phyloP scores from a whole-genome alignment of 2,888 invertebrate species.

The Diplazon laetatorius region DNA sequence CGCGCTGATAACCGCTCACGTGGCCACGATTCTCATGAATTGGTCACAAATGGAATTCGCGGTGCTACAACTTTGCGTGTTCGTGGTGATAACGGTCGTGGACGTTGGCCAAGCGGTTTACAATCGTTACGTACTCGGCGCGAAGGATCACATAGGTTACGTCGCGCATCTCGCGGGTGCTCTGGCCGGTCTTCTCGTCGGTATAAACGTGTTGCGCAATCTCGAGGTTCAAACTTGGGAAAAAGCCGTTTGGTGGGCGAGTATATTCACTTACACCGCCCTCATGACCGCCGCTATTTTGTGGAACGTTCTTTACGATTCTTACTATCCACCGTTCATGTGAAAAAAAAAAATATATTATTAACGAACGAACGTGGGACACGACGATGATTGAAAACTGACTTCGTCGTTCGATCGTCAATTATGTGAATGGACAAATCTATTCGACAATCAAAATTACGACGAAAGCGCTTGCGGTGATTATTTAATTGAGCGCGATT shows the following conservation, averaged over 20 bases:
- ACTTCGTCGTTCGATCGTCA: too few relatives aligned
- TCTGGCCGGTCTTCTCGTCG: slow-evolving; percentile 92
- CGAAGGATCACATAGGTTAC: slow-evolving; percentile 93
- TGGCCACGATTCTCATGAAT: slow-evolving; percentile 96
- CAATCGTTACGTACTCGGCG: slow-evolving; percentile 89
- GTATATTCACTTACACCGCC: slow-evolving; percentile 87
- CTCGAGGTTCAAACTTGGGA: slow-evolving; percentile 92
- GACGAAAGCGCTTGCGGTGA: slow-evolving; percentile 1
- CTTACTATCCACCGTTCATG: slow-evolving; percentile 58
- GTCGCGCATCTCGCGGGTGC: slow-evolving; percentile 97
- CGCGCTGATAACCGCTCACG: slow-evolving; percentile 95
- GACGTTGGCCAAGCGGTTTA: slow-evolving; percentile 97
- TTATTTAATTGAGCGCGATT: slow-evolving; percentile 32
- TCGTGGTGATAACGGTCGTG: slow-evolving; percentile 90
- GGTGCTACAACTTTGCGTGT: slow-evolving; percentile 91
- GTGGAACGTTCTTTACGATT: slow-evolving; percentile 85
- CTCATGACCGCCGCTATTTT: slow-evolving; percentile 89
- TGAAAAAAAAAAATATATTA: slow-evolving; percentile 15
- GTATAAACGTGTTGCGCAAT: slow-evolving; percentile 93
- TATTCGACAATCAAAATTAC: slow-evolving; percentile 14
- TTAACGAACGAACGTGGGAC: not conserved
- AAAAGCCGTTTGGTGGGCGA: slow-evolving; percentile 91
- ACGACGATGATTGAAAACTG: too few relatives aligned
- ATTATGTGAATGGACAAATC: too few relatives aligned
- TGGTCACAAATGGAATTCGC: slow-evolving; percentile 99